Evolutionary conservation across 2,797 vertebrate species (phyloP).

Genomic region (Rhabdomys pumilio): DNA sequence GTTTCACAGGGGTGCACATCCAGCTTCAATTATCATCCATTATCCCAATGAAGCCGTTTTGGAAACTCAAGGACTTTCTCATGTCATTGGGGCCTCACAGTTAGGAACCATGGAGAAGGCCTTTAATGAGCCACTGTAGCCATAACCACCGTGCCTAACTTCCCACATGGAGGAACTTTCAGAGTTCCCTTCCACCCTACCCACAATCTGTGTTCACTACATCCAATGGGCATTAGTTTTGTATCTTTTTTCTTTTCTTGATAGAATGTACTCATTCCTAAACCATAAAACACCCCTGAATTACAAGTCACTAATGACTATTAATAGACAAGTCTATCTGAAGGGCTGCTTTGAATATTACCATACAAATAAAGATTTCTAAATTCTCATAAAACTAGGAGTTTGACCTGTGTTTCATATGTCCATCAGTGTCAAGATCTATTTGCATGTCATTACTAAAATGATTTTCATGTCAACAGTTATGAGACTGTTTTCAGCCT

Average conservation of each 20-base stretch:
- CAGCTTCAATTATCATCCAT: too few relatives aligned
- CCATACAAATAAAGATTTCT: not conserved
- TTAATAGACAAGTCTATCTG: not conserved
- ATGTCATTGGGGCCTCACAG: too few relatives aligned
- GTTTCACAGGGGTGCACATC: too few relatives aligned
- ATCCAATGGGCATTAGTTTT: not conserved
- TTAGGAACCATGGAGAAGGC: too few relatives aligned
- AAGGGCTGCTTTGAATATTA: not conserved
- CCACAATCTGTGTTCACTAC: not conserved
- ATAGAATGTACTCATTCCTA: not conserved
- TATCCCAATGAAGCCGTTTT: too few relatives aligned
- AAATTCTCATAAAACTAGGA: not conserved
- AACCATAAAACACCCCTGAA: not conserved
- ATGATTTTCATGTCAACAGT: not conserved
- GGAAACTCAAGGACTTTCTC: too few relatives aligned
- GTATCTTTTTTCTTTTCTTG: not conserved
- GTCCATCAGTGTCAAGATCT: not conserved
- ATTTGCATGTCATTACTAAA: not conserved
- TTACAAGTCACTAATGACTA: not conserved
- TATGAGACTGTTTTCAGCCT: not conserved
- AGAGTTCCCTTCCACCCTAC: too few relatives aligned
- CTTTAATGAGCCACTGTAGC: too few relatives aligned
- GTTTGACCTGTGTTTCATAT: not conserved
- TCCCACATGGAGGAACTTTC: too few relatives aligned
- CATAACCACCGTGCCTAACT: too few relatives aligned